These are phyloP conservation scores for Sarotherodon lohbergeri DNA, from an alignment of 2,113 vertebrate species.

Conservation along the genomic window DNA sequence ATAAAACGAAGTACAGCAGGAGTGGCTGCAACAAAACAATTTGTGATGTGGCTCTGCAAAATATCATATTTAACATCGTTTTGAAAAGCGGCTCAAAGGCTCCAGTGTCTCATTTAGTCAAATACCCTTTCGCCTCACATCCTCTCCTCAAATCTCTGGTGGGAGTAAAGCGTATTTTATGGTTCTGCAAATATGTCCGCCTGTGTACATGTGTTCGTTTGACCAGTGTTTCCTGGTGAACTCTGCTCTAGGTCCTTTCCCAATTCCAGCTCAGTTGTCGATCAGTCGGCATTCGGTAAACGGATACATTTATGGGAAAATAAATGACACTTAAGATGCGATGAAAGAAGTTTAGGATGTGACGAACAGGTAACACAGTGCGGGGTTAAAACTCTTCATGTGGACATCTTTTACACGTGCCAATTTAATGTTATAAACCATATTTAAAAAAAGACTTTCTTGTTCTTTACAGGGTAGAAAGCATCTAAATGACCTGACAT, in stretches of 20 bases:
- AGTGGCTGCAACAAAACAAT: background rate
- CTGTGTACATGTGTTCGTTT: background rate
- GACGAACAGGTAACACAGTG: background rate
- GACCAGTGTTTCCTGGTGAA: background rate
- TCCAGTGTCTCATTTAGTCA: fast-evolving
- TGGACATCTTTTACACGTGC: background rate
- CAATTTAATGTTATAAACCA: background rate
- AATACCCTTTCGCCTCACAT: fast-evolving
- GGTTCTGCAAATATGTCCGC: fast-evolving
- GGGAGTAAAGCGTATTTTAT: background rate
- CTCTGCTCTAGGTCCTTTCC: background rate
- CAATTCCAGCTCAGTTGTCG: fast-evolving
- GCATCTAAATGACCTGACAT: background rate
- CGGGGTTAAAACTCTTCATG: fast-evolving
- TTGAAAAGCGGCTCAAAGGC: background rate
- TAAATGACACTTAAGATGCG: background rate
- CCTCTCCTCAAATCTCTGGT: background rate
- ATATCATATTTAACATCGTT: background rate
- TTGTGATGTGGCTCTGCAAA: background rate
- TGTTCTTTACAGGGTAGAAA: background rate
- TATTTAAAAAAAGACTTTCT: background rate
- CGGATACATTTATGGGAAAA: background rate
- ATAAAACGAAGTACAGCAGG: background rate
- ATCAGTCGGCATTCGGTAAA: background rate
- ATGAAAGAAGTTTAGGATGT: fast-evolving